Conservation (phyloP, 2,113 vertebrate species). For the Turnix velox region DNA sequence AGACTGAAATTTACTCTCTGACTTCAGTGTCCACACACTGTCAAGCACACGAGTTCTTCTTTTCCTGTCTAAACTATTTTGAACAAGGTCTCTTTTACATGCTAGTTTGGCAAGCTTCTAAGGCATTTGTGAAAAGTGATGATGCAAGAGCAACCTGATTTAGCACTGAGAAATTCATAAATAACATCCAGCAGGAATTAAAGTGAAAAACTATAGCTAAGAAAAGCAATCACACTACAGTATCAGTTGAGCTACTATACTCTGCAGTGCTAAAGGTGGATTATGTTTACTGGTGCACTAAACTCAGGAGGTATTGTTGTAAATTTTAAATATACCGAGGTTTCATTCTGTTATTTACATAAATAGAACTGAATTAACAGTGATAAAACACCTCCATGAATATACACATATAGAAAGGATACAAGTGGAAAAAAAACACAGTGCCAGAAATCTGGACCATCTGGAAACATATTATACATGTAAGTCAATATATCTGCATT, state of each 20-base stretch:
- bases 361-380: not conserved
- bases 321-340: not conserved
- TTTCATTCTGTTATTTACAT: not conserved
- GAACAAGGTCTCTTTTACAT: conserved; percentile 19
- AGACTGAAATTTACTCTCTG: not conserved
- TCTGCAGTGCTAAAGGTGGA: not conserved
- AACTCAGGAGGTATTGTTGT: not conserved
- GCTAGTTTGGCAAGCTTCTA: conserved; percentile 63
- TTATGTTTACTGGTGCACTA: not conserved
- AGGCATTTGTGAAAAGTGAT: conserved; percentile 63
- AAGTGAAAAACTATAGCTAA: conserved; percentile 14
- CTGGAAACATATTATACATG: not conserved
- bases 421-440: not conserved
- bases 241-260: not conserved
- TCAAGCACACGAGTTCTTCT: not conserved
- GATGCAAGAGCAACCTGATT: conserved; percentile 36
- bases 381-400: not conserved
- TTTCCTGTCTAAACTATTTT: conserved; percentile 59
- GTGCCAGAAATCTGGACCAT: not conserved
- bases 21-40: not conserved
- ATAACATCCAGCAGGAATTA: not conserved
- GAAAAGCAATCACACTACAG: not conserved
- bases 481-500: not conserved
- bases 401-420: not conserved
- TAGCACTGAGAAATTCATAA: conserved; percentile 9